Conservation (phyloP, 2,113 vertebrate genomes). For the Agapornis roseicollis region DNA sequence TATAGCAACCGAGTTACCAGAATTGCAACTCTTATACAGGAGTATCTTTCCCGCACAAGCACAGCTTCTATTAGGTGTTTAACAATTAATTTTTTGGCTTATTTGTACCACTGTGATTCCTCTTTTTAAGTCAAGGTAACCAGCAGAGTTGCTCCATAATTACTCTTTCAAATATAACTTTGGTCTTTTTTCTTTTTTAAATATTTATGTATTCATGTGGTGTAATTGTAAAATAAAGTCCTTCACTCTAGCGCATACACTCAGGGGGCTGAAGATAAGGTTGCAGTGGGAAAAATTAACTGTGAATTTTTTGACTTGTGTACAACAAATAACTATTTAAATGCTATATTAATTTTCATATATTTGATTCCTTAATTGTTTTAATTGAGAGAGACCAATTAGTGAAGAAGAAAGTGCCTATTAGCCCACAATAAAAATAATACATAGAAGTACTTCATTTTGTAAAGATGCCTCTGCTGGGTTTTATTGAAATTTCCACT, state of each 20-base stretch:
- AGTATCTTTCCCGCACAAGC: not conserved
- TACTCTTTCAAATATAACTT: not conserved
- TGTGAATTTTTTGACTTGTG: not conserved
- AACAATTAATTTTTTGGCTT: not conserved
- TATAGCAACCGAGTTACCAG: not conserved
- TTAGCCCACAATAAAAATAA: conserved; percentile 11
- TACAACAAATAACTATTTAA: not conserved
- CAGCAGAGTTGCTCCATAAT: not conserved
- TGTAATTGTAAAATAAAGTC: not conserved
- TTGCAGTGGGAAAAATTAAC: not conserved
- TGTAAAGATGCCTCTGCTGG: not conserved
- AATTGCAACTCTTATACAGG: not conserved
- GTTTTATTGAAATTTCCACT: not conserved
- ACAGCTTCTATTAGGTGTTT: not conserved
- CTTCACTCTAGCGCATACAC: not conserved
- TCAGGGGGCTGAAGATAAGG: not conserved
- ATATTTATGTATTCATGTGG: not conserved
- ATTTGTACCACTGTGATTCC: not conserved
- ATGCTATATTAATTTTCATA: not conserved
- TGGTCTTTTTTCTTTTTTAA: not conserved
- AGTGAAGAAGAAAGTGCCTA: not conserved
- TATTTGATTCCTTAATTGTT: conserved; percentile 19
- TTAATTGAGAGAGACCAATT: not conserved
- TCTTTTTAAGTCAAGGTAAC: not conserved
- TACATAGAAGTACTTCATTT: not conserved